Conservation (phyloP, 2,888 invertebrate species). For the Lasioglossum vierecki region DNA sequence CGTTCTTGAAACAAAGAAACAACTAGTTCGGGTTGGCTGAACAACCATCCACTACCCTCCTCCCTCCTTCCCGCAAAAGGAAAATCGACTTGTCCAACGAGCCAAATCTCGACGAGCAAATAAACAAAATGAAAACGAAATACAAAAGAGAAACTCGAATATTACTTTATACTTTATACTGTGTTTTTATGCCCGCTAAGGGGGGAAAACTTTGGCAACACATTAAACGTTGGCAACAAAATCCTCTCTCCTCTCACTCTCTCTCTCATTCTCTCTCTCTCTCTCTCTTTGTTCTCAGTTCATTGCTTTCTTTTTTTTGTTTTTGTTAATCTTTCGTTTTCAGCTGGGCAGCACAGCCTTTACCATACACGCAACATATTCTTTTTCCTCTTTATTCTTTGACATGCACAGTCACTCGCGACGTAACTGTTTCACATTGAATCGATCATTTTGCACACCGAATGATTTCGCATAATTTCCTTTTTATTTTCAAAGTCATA, state of each 20-base stretch:
- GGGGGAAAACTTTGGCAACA: constrained; percentile 80
- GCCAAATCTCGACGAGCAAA: constrained; percentile 20
- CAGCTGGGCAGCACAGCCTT: constrained; percentile 76
- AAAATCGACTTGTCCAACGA: not conserved
- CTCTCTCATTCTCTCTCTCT: constrained; percentile 27
- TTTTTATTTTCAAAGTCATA: not conserved
- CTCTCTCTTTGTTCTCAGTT: not conserved
- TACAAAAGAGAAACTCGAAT: constrained; percentile 58
- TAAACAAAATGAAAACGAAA: constrained; percentile 21
- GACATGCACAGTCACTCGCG: constrained; percentile 67
- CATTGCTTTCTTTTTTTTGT: constrained; percentile 22
- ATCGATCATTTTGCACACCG: not conserved
- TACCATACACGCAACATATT: constrained; percentile 66
- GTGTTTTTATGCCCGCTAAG: constrained; percentile 70
- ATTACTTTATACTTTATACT: constrained; percentile 75
- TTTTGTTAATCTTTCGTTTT: constrained; percentile 27
- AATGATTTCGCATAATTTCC: not conserved
- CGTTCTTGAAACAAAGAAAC: not conserved
- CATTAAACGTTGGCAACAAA: constrained; percentile 80
- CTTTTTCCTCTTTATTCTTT: constrained; percentile 24
- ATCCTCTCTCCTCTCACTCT: constrained; percentile 65
- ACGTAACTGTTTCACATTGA: not conserved
- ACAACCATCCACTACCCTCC: not conserved
- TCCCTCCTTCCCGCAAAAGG: not conserved
- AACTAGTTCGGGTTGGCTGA: too few relatives aligned